These are phyloP conservation scores for Cydia strobilella DNA, from an alignment of 1,140 invertebrate species.

Conservation along the genomic window DNA sequence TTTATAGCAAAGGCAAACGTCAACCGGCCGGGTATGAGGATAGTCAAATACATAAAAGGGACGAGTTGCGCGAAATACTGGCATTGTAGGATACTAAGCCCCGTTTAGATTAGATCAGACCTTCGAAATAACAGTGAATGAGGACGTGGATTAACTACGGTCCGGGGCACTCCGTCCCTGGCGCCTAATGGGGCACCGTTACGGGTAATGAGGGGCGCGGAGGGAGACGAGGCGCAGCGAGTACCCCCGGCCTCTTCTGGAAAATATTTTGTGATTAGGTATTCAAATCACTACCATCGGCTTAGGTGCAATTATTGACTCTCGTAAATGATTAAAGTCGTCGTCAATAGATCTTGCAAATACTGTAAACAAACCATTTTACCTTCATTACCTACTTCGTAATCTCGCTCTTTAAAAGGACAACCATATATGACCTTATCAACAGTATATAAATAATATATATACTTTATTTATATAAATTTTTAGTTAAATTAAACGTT, in stretches of 20 bases:
- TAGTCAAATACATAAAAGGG: slow-evolving; percentile 78
- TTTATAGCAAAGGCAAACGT: slow-evolving; percentile 72
- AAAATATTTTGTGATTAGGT: slow-evolving; percentile 53
- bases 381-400: too few species aligned
- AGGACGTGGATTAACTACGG: slow-evolving; percentile 80
- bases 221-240: slow-evolving; percentile 42
- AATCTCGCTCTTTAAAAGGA: too few species aligned
- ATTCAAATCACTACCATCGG: slow-evolving; percentile 33
- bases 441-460: too few species aligned
- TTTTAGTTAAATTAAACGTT: too few species aligned
- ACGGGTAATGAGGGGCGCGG: slow-evolving; percentile 73
- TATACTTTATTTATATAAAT: too few species aligned
- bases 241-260: slow-evolving; percentile 48
- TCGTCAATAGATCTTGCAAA: too few species aligned
- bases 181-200: slow-evolving; percentile 76
- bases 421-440: too few species aligned
- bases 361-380: too few species aligned
- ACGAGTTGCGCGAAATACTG: slow-evolving; percentile 75
- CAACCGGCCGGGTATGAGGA: slow-evolving; percentile 63
- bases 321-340: neutral
- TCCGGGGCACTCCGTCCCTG: slow-evolving; percentile 75
- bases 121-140: slow-evolving; percentile 80
- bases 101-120: slow-evolving; percentile 80
- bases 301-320: neutral
- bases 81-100: slow-evolving; percentile 76